phyloP scores from a whole-genome alignment of 1,140 invertebrate species.

The Cataglyphis hispanica region DNA sequence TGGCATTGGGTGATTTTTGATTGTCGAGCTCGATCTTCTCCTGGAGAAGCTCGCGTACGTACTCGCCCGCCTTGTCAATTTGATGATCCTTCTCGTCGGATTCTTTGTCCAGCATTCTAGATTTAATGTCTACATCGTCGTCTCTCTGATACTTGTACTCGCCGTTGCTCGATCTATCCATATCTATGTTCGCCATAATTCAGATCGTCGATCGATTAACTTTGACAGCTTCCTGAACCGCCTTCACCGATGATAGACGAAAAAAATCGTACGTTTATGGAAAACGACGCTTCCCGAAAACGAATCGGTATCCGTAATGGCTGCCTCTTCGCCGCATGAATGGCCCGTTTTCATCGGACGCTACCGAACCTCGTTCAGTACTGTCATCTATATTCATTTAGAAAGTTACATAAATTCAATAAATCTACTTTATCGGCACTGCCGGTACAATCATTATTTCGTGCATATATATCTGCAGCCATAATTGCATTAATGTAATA shows the following conservation, averaged over 20 bases:
- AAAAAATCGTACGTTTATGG: neutral
- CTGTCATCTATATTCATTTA: no score
- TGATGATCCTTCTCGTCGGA: conserved; percentile 80
- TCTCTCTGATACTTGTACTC: conserved; percentile 81
- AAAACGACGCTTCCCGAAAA: neutral
- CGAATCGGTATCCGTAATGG: conserved; percentile 29
- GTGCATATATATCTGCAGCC: no score
- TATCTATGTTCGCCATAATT: conserved; percentile 69
- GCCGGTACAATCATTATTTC: no score
- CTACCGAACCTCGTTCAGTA: no score
- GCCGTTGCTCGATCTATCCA: conserved; percentile 82
- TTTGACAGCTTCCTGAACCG: neutral
- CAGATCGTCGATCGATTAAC: neutral
- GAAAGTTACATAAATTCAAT: no score
- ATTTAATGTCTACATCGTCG: conserved; percentile 76
- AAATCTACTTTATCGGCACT: no score
- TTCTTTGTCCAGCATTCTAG: conserved; percentile 73
- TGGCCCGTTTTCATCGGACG: no score
- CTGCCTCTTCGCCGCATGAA: neutral
- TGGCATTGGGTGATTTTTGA: conserved; percentile 90
- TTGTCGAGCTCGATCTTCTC: conserved; percentile 91
- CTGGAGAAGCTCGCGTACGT: conserved; percentile 91
- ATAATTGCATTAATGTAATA: no score
- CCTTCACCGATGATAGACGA: neutral
- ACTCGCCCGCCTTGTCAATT: conserved; percentile 91